These are phyloP conservation scores for Salvelinus alpinus DNA, from an alignment of 2,113 vertebrate species.

Conservation along the genomic window DNA sequence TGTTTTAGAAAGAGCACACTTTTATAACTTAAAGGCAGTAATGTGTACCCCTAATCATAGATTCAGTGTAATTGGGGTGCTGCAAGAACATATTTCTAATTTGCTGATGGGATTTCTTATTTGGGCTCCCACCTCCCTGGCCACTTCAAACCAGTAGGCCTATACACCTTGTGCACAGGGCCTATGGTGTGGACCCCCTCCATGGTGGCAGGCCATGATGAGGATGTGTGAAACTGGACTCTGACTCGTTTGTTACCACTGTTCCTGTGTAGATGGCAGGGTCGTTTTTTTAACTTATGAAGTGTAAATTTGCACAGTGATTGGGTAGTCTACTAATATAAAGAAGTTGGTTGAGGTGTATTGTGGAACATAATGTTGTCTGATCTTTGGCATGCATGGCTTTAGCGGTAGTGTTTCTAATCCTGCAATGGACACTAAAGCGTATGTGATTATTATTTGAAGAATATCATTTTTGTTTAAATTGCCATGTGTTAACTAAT, in stretches of 20 bases:
- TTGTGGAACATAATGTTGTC: not conserved
- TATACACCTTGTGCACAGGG: too few relatives aligned
- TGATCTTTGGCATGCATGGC: not conserved
- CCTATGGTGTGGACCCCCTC: too few relatives aligned
- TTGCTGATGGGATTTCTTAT: not conserved
- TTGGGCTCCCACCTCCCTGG: not conserved
- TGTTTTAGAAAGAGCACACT: conserved; percentile 12
- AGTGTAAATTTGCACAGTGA: not conserved
- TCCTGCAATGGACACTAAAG: not conserved
- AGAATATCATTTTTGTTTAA: too few relatives aligned
- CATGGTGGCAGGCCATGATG: not conserved
- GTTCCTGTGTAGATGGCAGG: not conserved
- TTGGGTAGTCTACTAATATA: conserved; percentile 12
- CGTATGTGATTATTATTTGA: not conserved
- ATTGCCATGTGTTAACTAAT: too few relatives aligned
- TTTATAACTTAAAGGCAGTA: not conserved
- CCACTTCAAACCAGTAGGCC: too few relatives aligned
- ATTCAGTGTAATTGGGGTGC: not conserved
- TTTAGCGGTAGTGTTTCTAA: not conserved
- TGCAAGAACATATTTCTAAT: not conserved
- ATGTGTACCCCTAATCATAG: not conserved
- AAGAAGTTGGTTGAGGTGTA: not conserved
- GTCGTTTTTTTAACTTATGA: not conserved
- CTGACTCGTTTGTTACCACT: not conserved
- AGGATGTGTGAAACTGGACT: not conserved